Base-by-base conservation (phyloP, 2,797 vertebrate genomes). In the Takifugu ocellatus region DNA sequence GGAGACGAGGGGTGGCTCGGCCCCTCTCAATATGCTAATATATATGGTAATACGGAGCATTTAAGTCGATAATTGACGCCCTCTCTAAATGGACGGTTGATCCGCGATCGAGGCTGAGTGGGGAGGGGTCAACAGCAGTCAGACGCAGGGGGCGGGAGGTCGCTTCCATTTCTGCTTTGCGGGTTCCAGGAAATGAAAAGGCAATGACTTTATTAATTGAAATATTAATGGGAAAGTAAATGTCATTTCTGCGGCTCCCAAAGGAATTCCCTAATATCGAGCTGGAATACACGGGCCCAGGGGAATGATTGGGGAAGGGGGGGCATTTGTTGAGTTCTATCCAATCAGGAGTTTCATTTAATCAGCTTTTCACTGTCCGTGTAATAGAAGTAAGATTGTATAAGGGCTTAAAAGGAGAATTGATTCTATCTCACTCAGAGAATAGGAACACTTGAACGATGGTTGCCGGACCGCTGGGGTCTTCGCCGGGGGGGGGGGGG, bases 221-320 rank as follows among this genome's bases (percentile, higher is more conserved):
- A 83, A 80, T 79, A 83, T 79, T 88, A 88, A 88, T 87, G 86
- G 72, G 58, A 84, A 87, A 77, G 56, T 73, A 82, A 85, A 81
- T 85, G 72, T 63, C 69, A 78, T 79, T 84, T 82, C 51, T 29
- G 78, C 64, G 57, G 25, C 26, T 68, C 75, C 79, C 54, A 51
- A 49, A 58, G 75, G 70, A 75, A 77, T 79, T 85, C 42, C 42
- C 14, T 47, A 47, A 49, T 73, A 74, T 72, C 50, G 61, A 78
- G 53, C 51, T 42, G 54, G 68, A 70, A 75, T 75, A 66, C 50
- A 70, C 59, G 59, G 39, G 51, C 74, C 59, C 33, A 25, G 43
- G 42, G 3, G 21, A 25, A 17, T 51, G 67, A 51, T 56, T 2
- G 8, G 66, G 75, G 76, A 62, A 21, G 9, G 24, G n/a, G 7